Evolutionary conservation across 2,888 invertebrate species (phyloP).

Genomic region (Exephanes ischioxanthus): DNA sequence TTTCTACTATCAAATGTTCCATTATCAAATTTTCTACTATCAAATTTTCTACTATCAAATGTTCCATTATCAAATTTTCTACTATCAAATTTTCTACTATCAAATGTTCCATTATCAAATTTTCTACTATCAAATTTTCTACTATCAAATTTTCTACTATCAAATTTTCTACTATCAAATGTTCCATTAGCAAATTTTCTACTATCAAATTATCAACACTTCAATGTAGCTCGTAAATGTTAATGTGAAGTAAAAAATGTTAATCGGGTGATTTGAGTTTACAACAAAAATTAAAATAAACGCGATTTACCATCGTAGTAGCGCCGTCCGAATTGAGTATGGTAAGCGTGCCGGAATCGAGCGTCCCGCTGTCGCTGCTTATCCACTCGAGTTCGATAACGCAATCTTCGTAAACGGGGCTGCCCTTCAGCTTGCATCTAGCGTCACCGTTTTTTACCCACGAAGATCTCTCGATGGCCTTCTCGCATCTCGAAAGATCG

Average conservation of each 20-base stretch:
- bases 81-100: background rate
- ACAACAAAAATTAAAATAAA: too few species aligned
- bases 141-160: too few species aligned
- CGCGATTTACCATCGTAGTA: slow-evolving; percentile 88
- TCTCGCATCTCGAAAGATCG: slow-evolving; percentile 89
- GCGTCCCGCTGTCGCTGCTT: slow-evolving; percentile 87
- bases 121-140: background rate
- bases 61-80: background rate
- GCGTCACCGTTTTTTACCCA: slow-evolving; percentile 95
- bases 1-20: too few species aligned
- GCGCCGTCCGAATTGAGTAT: slow-evolving; percentile 92
- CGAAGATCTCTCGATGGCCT: slow-evolving; percentile 92
- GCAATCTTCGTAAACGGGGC: slow-evolving; percentile 89
- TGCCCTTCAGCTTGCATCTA: slow-evolving; percentile 86
- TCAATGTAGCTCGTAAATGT: slow-evolving; percentile 12
- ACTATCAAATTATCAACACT: background rate
- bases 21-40: background rate
- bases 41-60: background rate
- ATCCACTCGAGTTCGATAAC: slow-evolving; percentile 94
- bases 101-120: background rate
- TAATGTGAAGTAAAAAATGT: background rate
- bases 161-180: background rate
- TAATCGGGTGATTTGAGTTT: background rate
- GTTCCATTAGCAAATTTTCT: too few species aligned
- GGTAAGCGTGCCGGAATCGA: slow-evolving; percentile 91